Evolutionary conservation across 2,113 vertebrate species (phyloP), one percentile per base, ranked within the genome.

Genomic region (Pygoscelis adeliae): DNA sequence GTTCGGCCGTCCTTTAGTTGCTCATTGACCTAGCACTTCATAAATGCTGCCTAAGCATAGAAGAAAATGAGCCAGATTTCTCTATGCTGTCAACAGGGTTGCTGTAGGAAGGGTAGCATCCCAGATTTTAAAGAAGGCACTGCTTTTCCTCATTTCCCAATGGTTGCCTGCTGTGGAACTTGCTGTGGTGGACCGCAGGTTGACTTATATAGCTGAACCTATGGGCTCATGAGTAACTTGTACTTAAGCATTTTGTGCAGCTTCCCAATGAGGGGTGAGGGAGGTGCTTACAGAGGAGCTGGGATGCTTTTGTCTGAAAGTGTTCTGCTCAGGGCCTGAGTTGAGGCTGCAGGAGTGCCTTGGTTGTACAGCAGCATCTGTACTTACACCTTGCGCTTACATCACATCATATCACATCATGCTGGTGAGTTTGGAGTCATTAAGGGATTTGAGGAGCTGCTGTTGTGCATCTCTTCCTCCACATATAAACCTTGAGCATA

Each of bases 191-290:
- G 50, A 36, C 15, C 56, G 30, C 50, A 56, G 25, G 25, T 42
- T 58, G 26, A 15, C 23, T 29, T 9, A 4, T 4, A 3, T 4
- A 40, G 36, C 66, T 87, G 78, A 65, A 18, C 6, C 50, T 36
- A 9, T 0, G 0, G n/a, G 42, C 16, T 53, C 21, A 13, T 15
- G 19, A 9, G 25, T 46, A 53, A 65, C 69, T 61, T 62, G 47
- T 29, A 4, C 52, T 47, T 50, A 7, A 34, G 13, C 19, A 11
- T 90, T 74, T 62, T 53, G 55, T 89, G 89, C 59, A 81, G 22
- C 50, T 81, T 61, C 46, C 74, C 2, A 2, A 2, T 38, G 36
- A 9, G 44, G 26, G 36, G 13, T 3, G 38, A 72, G 29, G 30
- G 36, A 78, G 46, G 18, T 87, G 42, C 55, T 74, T 78, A 32